These are phyloP conservation scores for Synanthedon myopaeformis DNA, from an alignment of 2,888 invertebrate genomes.

Conservation along the genomic window DNA sequence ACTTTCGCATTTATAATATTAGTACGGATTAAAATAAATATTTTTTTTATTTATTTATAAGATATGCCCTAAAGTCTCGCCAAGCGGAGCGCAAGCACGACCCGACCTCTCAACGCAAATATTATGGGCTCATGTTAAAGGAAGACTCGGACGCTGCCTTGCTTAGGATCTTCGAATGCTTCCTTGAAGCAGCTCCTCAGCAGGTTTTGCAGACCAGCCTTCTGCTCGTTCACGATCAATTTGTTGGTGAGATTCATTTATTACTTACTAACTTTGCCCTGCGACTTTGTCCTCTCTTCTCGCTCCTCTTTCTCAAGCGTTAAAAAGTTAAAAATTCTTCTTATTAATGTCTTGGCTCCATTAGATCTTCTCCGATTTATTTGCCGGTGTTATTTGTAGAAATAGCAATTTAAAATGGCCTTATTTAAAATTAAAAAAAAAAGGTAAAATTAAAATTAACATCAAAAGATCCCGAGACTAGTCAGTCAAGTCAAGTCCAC, in stretches of 20 bases:
- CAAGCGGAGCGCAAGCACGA: slow-evolving; percentile 71
- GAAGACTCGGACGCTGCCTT: slow-evolving; percentile 85
- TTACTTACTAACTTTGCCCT: neutral
- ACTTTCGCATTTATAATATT: too few relatives aligned
- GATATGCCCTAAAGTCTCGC: slow-evolving; percentile 76
- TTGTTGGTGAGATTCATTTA: slow-evolving; percentile 52
- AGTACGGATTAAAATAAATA: neutral
- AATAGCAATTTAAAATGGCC: too few relatives aligned
- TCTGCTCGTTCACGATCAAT: slow-evolving; percentile 65
- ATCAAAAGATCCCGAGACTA: too few relatives aligned
- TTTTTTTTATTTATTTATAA: slow-evolving; percentile 12
- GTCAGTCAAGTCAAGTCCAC: too few relatives aligned
- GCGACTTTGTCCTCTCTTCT: neutral
- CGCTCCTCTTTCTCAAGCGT: too few relatives aligned
- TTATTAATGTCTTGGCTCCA: too few relatives aligned
- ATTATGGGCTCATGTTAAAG: slow-evolving; percentile 80
- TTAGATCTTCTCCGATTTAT: too few relatives aligned
- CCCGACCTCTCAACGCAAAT: slow-evolving; percentile 70
- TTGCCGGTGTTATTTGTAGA: too few relatives aligned
- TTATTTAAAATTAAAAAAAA: too few relatives aligned
- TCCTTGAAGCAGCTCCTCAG: slow-evolving; percentile 84
- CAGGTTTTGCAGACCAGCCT: slow-evolving; percentile 81
- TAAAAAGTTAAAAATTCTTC: too few relatives aligned
- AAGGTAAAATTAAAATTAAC: too few relatives aligned
- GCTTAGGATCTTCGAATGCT: slow-evolving; percentile 82